phyloP scores from a whole-genome alignment of 2,888 invertebrate genomes.

The Latrodectus hesperus region DNA sequence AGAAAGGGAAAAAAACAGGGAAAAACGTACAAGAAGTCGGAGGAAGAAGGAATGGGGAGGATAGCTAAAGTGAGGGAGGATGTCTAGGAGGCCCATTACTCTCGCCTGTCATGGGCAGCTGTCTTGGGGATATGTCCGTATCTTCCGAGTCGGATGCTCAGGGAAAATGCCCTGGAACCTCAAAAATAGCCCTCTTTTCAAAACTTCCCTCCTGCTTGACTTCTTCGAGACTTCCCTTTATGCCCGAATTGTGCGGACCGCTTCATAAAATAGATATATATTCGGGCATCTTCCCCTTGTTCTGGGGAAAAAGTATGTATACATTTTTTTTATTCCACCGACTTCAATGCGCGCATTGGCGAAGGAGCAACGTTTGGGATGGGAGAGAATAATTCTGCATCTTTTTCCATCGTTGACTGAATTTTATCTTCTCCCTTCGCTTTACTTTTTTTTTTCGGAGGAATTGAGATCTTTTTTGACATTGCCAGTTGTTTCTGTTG shows the following conservation, averaged over 20 bases:
- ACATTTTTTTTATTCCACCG: neutral
- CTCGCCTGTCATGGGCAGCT: conserved; percentile 62
- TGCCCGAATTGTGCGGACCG: conserved; percentile 35
- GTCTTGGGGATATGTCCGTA: conserved; percentile 55
- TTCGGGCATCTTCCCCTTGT: conserved; percentile 7
- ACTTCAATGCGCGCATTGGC: neutral
- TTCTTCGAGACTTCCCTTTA: conserved; percentile 44
- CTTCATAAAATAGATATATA: conserved; percentile 52
- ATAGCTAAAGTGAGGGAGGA: neutral
- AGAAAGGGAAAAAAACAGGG: conserved; percentile 4
- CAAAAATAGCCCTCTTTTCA: conserved; percentile 57
- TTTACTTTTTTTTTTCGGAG: neutral
- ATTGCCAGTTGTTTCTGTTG: conserved; percentile 7
- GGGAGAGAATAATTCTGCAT: conserved; percentile 9
- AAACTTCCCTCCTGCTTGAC: conserved; percentile 29
- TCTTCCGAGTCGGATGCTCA: conserved; percentile 36
- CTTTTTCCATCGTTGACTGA: conserved; percentile 1
- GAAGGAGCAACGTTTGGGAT: neutral
- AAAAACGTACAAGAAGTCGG: conserved; percentile 13
- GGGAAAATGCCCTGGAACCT: conserved; percentile 53
- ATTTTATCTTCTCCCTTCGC: neutral
- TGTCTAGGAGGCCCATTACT: conserved; percentile 52
- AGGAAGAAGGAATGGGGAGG: conserved; percentile 3
- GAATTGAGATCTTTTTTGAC: conserved; percentile 5
- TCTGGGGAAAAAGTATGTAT: neutral